Percentiles rank a stretch among this genome's conserved stretches.
These are phyloP conservation scores for Agonopterix alstromeriana DNA, from an alignment of 2,888 invertebrate genomes.

Conservation along the genomic window DNA sequence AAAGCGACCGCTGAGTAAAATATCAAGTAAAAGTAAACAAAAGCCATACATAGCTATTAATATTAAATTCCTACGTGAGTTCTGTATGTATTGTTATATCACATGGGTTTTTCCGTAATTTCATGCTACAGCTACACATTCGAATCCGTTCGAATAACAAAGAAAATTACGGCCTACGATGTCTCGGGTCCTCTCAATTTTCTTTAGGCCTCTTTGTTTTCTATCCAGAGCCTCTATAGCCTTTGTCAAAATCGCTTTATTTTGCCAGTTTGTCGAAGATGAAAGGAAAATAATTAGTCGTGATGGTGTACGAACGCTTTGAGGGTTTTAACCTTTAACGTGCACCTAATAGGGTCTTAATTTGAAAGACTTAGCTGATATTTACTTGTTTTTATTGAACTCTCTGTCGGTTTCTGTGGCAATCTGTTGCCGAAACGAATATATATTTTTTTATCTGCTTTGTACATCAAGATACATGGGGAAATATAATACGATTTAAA, in stretches of 20 bases:
- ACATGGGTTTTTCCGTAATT: slow-evolving; percentile 1
- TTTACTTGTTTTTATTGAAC: no score
- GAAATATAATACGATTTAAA: no score
- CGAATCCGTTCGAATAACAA: slow-evolving; percentile 34
- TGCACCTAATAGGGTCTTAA: background rate
- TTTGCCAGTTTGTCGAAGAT: slow-evolving; percentile 38
- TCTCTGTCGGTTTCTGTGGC: no score
- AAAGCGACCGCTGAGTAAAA: no score
- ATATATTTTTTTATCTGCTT: no score
- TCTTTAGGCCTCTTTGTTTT: slow-evolving; percentile 50
- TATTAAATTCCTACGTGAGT: background rate
- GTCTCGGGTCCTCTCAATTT: slow-evolving; percentile 41
- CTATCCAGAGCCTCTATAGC: slow-evolving; percentile 24
- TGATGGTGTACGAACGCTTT: slow-evolving; percentile 25
- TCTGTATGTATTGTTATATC: background rate
- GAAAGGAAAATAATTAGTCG: slow-evolving; percentile 55
- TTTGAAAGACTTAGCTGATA: background rate
- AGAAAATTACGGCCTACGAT: slow-evolving; percentile 44
- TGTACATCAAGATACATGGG: no score
- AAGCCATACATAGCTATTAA: no score
- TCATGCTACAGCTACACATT: slow-evolving; percentile 2
- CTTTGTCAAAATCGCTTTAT: slow-evolving; percentile 49
- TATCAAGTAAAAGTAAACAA: no score
- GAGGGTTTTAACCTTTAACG: slow-evolving; percentile 12
- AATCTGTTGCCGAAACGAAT: no score